Percentiles rank a stretch among this genome's conserved stretches.
Conservation (phyloP, 2,113 vertebrate species). For the Xyliphius kryptos region DNA sequence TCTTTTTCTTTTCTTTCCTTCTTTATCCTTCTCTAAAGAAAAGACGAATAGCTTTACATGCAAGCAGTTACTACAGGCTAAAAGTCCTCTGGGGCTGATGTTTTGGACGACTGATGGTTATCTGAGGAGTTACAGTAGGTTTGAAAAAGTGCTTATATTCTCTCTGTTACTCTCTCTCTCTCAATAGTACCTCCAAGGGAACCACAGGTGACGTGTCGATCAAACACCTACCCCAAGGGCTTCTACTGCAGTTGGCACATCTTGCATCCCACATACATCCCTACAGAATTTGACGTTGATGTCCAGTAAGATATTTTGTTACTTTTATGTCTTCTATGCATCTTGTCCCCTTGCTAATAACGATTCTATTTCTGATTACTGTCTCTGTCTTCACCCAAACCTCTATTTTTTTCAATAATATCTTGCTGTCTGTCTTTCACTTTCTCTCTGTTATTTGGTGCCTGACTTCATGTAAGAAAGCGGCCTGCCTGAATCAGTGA, state of each 20-base stretch:
- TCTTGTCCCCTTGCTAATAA: neutral
- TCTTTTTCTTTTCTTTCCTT: conserved; percentile 17
- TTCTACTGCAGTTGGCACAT: conserved; percentile 99
- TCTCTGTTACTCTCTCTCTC: conserved; percentile 15
- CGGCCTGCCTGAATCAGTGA: conserved; percentile 31
- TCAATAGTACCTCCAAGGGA: conserved; percentile 72
- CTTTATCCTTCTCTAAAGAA: conserved; percentile 24
- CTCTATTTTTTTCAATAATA: neutral
- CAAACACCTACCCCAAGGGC: conserved; percentile 92
- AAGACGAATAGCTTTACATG: conserved; percentile 23
- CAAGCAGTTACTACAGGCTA: conserved; percentile 18
- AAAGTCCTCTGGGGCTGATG: conserved; percentile 20
- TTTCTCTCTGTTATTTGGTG: conserved; percentile 9
- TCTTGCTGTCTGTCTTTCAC: conserved; percentile 18
- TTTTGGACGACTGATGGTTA: conserved; percentile 24
- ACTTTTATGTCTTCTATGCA: no score
- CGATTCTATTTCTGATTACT: conserved; percentile 8
- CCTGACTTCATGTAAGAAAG: conserved; percentile 25
- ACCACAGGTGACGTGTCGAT: conserved; percentile 80
- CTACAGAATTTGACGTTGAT: conserved; percentile 84
- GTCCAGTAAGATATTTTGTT: conserved; percentile 77
- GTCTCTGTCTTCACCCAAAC: conserved; percentile 19
- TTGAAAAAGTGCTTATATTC: conserved; percentile 40
- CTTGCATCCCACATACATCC: conserved; percentile 78
- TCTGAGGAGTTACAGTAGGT: conserved; percentile 20